phyloP scores from a whole-genome alignment of 23 tunicate genomes.

The Halocynthia aurantium region DNA sequence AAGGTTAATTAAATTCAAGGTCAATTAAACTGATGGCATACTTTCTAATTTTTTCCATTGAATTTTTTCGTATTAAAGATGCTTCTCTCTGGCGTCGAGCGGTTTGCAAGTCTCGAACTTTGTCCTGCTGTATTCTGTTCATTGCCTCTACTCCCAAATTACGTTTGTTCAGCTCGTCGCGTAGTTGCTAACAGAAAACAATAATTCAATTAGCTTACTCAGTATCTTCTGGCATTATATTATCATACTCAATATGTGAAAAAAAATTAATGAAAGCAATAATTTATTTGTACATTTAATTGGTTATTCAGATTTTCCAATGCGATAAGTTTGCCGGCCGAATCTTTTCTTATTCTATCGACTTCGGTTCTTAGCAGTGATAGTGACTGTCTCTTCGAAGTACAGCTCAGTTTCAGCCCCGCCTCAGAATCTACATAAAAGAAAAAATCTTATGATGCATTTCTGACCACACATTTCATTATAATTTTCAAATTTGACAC shows the following conservation, averaged over 20 bases:
- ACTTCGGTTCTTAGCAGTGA: background rate
- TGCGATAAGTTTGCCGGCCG: constrained; percentile 9
- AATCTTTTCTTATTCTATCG: constrained; percentile 3
- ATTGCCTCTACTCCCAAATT: constrained; percentile 47
- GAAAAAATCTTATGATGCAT: no score
- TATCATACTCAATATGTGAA: background rate
- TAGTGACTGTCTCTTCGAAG: background rate
- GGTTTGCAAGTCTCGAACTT: constrained; percentile 62
- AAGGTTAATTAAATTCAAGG: no score
- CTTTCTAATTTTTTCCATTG: constrained; percentile 62
- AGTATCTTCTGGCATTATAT: background rate
- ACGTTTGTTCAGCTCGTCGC: constrained; percentile 64
- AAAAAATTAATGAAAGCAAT: background rate
- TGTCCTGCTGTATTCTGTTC: constrained; percentile 75
- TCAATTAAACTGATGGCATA: background rate
- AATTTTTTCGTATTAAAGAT: constrained; percentile 50
- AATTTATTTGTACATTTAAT: constrained; percentile 41
- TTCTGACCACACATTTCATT: no score
- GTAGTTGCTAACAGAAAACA: constrained; percentile 27
- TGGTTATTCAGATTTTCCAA: constrained; percentile 40
- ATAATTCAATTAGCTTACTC: background rate
- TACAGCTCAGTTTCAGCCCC: background rate
- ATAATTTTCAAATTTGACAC: no score
- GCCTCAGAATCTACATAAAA: no score
- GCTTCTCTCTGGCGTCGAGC: constrained; percentile 79